A percentile compares a stretch with the other conserved stretches of the same genome.
These are phyloP conservation scores for Microplitis demolitor DNA, from an alignment of 1,140 invertebrate species.

Conservation along the genomic window DNA sequence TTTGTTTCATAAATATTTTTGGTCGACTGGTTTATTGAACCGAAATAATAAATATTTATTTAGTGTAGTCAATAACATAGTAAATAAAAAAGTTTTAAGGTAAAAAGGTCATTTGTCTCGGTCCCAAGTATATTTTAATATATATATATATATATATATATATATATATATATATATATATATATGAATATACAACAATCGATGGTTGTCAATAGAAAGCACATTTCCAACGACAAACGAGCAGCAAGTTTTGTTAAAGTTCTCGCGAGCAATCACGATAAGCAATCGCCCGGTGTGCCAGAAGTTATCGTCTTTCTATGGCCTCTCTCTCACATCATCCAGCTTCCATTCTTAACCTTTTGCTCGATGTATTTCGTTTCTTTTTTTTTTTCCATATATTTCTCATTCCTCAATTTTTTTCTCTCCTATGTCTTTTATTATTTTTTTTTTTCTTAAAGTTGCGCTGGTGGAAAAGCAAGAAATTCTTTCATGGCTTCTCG, in stretches of 20 bases:
- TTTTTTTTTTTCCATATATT: neutral
- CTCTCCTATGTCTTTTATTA: neutral
- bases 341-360: neutral
- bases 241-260: neutral
- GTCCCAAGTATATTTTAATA: neutral
- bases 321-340: neutral
- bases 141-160: neutral
- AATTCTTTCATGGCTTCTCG: constrained; percentile 20
- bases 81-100: neutral
- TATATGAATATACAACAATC: neutral
- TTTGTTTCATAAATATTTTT: neutral
- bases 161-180: too few relatives aligned
- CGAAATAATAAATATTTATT: too few relatives aligned
- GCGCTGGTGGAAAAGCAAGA: neutral
- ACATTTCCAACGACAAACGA: constrained; percentile 3
- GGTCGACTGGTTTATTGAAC: too few relatives aligned
- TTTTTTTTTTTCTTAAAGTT: neutral
- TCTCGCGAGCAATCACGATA: neutral
- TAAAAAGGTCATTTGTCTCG: neutral
- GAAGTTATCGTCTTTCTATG: constrained; percentile 10
- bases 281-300: constrained; percentile 1
- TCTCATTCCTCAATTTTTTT: neutral
- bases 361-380: neutral
- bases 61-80: too few relatives aligned
- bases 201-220: neutral